Percentiles rank a stretch among this genome's conserved stretches.
Conservation (phyloP, 2,888 invertebrate species). For the Boloria selene region DNA sequence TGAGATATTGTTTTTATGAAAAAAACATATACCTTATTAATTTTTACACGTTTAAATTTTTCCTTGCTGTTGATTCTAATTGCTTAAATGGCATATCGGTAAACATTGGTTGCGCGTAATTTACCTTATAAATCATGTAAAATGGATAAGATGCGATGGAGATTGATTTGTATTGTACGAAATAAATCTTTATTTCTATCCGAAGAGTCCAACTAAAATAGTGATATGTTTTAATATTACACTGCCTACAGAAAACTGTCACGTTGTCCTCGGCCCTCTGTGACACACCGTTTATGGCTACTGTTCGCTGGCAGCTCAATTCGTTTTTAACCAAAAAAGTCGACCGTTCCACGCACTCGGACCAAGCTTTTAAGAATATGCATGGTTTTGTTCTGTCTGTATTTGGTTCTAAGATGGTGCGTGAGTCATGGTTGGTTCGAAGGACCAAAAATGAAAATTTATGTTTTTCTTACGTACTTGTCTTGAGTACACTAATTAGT, state of each 20-base stretch:
- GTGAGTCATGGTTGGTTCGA: slow-evolving; percentile 1
- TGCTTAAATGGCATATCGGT: no score
- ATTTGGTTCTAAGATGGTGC: slow-evolving; percentile 17
- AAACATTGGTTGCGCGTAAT: no score
- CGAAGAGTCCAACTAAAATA: no score
- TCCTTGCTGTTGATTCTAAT: no score
- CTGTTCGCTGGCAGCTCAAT: slow-evolving; percentile 27
- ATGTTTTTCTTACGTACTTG: no score
- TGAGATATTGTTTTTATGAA: neutral
- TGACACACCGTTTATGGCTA: slow-evolving; percentile 26
- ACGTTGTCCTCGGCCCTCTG: slow-evolving; percentile 4
- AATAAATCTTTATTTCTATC: no score
- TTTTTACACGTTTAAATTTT: no score
- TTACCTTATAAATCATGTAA: no score
- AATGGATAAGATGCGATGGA: no score
- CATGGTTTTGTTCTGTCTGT: slow-evolving; percentile 14
- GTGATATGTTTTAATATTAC: slow-evolving; percentile 13
- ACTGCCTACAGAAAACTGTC: slow-evolving; percentile 26
- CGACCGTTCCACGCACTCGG: slow-evolving; percentile 10
- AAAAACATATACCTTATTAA: no score
- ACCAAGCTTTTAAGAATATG: slow-evolving; percentile 7
- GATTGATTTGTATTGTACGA: no score
- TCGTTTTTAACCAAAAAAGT: slow-evolving; percentile 33
- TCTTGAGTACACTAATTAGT: no score
- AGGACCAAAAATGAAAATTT: slow-evolving; percentile 7